Evolutionary conservation across 1,140 invertebrate genomes (phyloP).

Genomic region (Drosophila aff.): DNA sequence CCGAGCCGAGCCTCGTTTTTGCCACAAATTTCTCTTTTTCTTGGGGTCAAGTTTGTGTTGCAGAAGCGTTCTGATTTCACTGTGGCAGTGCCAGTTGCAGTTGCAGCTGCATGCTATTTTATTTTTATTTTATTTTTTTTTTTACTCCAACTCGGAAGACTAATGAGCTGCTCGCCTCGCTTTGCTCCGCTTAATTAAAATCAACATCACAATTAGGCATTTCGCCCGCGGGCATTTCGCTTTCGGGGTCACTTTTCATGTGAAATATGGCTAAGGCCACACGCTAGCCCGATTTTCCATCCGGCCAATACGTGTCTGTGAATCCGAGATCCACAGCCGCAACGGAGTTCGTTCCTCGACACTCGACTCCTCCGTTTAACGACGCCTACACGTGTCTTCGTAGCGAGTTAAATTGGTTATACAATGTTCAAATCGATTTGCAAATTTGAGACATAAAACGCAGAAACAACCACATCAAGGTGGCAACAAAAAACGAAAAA

Average conservation of each 20-base stretch:
- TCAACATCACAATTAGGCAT: conserved; percentile 58
- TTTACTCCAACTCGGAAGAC: conserved; percentile 25
- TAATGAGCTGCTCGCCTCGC: conserved; percentile 33
- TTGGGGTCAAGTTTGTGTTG: conserved; percentile 81
- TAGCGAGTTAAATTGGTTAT: conserved; percentile 33
- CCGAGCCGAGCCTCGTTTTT: conserved; percentile 49
- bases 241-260: conserved; percentile 51
- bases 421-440: conserved; percentile 60
- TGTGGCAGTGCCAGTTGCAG: conserved; percentile 24
- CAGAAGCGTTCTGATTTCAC: conserved; percentile 80
- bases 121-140: background rate
- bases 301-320: conserved; percentile 52
- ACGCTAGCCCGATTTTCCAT: conserved; percentile 29
- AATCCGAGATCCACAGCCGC: conserved; percentile 43
- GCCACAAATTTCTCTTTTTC: conserved; percentile 81
- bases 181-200: conserved; percentile 56
- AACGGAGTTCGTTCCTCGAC: conserved; percentile 13
- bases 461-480: conserved; percentile 30
- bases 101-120: conserved; percentile 47
- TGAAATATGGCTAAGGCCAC: conserved; percentile 20
- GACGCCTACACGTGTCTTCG: conserved; percentile 72
- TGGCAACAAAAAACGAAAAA: background rate
- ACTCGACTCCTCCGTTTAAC: conserved; percentile 24
- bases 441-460: conserved; percentile 63
- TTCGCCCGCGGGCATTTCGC: conserved; percentile 35